phyloP scores from a whole-genome alignment of 1,140 invertebrate genomes.

The Anagrus nilaparvatae region DNA sequence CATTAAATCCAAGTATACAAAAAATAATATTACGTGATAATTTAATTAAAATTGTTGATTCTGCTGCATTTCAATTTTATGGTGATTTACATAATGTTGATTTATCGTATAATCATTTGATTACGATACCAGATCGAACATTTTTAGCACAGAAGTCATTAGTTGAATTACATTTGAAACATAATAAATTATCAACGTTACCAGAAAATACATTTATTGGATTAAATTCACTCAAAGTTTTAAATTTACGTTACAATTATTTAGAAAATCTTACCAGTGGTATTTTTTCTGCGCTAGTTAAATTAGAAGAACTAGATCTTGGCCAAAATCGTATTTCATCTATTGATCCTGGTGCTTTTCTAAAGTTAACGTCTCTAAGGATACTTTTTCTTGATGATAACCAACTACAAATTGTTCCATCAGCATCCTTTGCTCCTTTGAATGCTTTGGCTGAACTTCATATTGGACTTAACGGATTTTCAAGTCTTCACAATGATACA shows the following conservation, averaged over 20 bases:
- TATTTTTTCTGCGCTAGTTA: constrained; percentile 62
- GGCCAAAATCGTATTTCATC: constrained; percentile 75
- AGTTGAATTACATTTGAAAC: constrained; percentile 69
- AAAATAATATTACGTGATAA: constrained; percentile 74
- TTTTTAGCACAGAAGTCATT: constrained; percentile 72
- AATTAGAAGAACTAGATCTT: constrained; percentile 76
- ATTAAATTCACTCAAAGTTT: constrained; percentile 61
- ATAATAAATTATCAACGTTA: constrained; percentile 74
- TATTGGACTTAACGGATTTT: constrained; percentile 72
- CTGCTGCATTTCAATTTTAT: constrained; percentile 75
- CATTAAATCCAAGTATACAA: constrained; percentile 80
- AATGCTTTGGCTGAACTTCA: constrained; percentile 71
- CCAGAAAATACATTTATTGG: constrained; percentile 71
- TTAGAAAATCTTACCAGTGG: constrained; percentile 65
- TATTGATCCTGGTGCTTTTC: constrained; percentile 69
- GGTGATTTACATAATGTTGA: constrained; percentile 72
- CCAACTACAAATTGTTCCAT: constrained; percentile 64
- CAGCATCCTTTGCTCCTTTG: constrained; percentile 56
- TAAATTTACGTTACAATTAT: constrained; percentile 74
- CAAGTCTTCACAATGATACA: constrained; percentile 57
- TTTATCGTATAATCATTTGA: constrained; percentile 71
- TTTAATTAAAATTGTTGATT: constrained; percentile 76
- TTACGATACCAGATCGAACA: constrained; percentile 64
- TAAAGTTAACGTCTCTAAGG: constrained; percentile 61
- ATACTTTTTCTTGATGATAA: constrained; percentile 80